Evolutionary conservation across 2,113 vertebrate genomes (phyloP).

Genomic region (Hippocampus barbouri): DNA sequence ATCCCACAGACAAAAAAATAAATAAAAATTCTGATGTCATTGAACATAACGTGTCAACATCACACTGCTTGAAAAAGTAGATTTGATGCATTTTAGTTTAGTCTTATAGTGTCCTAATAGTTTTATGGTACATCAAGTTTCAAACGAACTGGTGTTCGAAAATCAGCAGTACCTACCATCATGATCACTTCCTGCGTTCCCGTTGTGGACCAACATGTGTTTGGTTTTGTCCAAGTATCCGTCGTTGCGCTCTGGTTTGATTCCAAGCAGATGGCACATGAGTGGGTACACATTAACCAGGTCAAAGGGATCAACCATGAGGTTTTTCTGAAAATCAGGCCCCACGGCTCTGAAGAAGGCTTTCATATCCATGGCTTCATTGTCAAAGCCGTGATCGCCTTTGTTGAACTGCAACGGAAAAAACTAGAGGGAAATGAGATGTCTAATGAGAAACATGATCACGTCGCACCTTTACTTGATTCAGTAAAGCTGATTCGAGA

Average conservation of each 20-base stretch:
- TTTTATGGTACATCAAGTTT: too few relatives aligned
- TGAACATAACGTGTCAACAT: too few relatives aligned
- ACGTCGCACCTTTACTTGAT: background rate
- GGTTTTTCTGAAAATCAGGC: slow-evolving; percentile 74
- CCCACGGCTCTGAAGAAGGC: slow-evolving; percentile 83
- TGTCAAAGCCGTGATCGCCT: slow-evolving; percentile 83
- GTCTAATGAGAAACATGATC: background rate
- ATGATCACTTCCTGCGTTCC: slow-evolving; percentile 3
- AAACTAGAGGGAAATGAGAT: slow-evolving; percentile 60
- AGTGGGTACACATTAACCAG: slow-evolving; percentile 79
- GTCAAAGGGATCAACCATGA: slow-evolving; percentile 77
- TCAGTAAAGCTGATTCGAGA: background rate
- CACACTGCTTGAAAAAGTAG: too few relatives aligned
- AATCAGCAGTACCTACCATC: background rate
- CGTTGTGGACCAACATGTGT: slow-evolving; percentile 46
- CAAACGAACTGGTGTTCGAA: too few relatives aligned
- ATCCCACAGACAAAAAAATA: too few relatives aligned
- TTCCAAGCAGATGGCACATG: slow-evolving; percentile 80
- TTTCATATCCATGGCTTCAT: slow-evolving; percentile 76
- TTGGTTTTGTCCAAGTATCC: slow-evolving; percentile 65
- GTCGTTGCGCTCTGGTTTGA: slow-evolving; percentile 77
- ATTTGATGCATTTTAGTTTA: too few relatives aligned
- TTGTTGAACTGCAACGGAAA: slow-evolving; percentile 72
- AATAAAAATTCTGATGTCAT: too few relatives aligned
- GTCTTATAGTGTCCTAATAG: too few relatives aligned